These are phyloP conservation scores for Pelvicachromis taeniatus DNA, from an alignment of 2,113 vertebrate species.

Conservation along the genomic window DNA sequence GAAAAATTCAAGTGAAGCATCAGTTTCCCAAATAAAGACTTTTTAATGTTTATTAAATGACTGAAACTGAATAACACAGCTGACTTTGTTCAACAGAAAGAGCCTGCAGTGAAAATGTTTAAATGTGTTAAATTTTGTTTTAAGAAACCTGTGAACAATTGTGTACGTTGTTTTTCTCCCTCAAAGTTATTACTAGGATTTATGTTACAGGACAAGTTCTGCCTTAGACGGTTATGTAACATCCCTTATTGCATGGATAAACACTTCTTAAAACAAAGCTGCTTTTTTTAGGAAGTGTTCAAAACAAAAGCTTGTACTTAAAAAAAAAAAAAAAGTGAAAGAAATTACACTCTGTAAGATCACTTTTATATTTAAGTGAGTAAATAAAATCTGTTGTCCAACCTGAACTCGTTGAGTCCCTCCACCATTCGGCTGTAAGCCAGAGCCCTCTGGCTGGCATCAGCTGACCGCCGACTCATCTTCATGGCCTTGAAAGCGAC, in stretches of 20 bases:
- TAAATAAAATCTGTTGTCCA: conserved; percentile 55
- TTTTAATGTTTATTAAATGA: not conserved
- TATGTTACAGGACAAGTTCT: not conserved
- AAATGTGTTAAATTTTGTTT: not conserved
- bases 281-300: not conserved
- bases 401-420: conserved; percentile 98
- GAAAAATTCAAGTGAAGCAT: not conserved
- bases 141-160: not conserved
- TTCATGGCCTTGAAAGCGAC: conserved; percentile 92
- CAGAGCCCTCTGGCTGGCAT: conserved; percentile 89
- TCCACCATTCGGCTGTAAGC: conserved; percentile 95
- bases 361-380: not conserved
- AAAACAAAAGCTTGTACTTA: not conserved
- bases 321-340: not conserved
- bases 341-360: not conserved
- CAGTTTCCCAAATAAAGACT: not conserved
- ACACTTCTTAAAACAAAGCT: not conserved
- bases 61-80: not conserved
- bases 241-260: not conserved
- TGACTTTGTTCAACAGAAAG: not conserved
- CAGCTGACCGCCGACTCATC: conserved; percentile 92
- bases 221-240: not conserved
- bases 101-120: not conserved
- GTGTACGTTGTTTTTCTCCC: not conserved
- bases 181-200: not conserved